Conservation (phyloP, 2,888 invertebrate genomes). For the Tetragonula carbonaria region DNA sequence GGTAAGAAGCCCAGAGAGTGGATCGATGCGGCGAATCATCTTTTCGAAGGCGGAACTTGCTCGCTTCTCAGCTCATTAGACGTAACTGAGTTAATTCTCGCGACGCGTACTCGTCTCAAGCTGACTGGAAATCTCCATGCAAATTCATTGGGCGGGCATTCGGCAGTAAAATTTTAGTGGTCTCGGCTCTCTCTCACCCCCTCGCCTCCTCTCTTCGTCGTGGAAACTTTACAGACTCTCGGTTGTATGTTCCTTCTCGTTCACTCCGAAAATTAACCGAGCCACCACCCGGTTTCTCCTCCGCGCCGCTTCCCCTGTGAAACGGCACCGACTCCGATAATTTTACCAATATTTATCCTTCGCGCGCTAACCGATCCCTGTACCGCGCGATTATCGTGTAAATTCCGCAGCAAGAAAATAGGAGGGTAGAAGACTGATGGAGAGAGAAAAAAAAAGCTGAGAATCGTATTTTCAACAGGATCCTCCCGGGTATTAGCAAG, state of each 20-base stretch:
- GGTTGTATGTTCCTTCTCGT: slow-evolving; percentile 57
- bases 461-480: background rate
- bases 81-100: slow-evolving; percentile 74
- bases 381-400: background rate
- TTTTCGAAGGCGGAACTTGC: slow-evolving; percentile 12
- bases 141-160: slow-evolving; percentile 76
- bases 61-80: slow-evolving; percentile 67
- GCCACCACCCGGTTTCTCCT: background rate
- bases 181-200: slow-evolving; percentile 38
- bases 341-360: slow-evolving; percentile 2
- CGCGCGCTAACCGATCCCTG: background rate
- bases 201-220: background rate
- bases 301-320: background rate
- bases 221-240: slow-evolving; percentile 71
- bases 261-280: slow-evolving; percentile 72
- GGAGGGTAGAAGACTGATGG: background rate
- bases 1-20: no score
- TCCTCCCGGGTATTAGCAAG: background rate
- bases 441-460: background rate
- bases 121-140: slow-evolving; percentile 77
- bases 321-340: background rate
- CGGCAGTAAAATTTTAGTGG: slow-evolving; percentile 80
- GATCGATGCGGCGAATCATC: background rate
- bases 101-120: slow-evolving; percentile 58
- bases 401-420: background rate